Conservation (phyloP, 2,797 vertebrate genomes). For the Phrynocephalus guinanensis region DNA sequence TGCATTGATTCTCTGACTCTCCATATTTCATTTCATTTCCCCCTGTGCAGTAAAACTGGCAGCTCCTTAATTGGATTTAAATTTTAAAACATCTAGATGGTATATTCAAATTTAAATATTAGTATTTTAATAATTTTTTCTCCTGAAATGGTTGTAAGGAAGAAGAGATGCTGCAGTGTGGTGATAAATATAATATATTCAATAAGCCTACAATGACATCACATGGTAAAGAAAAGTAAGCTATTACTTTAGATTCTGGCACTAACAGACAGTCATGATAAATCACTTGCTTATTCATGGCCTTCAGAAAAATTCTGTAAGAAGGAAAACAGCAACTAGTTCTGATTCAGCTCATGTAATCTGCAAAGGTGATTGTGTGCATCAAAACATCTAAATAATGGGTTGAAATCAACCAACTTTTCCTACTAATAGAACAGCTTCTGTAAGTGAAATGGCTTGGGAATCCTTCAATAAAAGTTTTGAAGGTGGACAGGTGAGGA, state of each 20-base stretch:
- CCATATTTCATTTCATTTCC: slow-evolving; percentile 28
- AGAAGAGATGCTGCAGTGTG: slow-evolving; percentile 45
- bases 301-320: slow-evolving; percentile 58
- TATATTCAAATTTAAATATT: slow-evolving; percentile 47
- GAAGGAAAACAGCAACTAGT: slow-evolving; percentile 52
- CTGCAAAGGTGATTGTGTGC: slow-evolving; percentile 18
- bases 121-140: slow-evolving; percentile 6
- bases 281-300: slow-evolving; percentile 54
- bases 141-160: slow-evolving; percentile 11
- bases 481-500: not conserved
- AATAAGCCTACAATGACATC: slow-evolving; percentile 55
- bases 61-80: slow-evolving; percentile 33
- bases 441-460: not conserved
- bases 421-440: not conserved
- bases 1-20: not conserved
- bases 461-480: not conserved
- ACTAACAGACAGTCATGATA: slow-evolving; percentile 48
- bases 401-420: not conserved
- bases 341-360: slow-evolving; percentile 35
- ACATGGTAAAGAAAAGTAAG: slow-evolving; percentile 57
- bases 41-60: slow-evolving; percentile 30
- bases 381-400: slow-evolving; percentile 38
- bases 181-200: slow-evolving; percentile 37
- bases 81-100: slow-evolving; percentile 42
- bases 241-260: slow-evolving; percentile 59